Base-by-base conservation (phyloP, 2,888 invertebrate species). In the Dermolepida albohirtum region DNA sequence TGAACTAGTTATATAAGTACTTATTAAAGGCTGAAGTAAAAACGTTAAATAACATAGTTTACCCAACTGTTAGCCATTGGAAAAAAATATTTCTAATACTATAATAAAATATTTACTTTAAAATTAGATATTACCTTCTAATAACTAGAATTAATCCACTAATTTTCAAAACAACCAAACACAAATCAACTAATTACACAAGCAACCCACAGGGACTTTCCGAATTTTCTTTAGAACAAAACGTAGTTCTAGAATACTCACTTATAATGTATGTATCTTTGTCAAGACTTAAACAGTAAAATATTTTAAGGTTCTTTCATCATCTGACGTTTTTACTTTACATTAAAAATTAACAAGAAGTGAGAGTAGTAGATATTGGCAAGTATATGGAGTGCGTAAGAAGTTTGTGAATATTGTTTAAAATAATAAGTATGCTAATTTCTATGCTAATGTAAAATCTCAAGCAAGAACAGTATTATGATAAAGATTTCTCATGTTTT, bases 271-370 rank as follows among this genome's bases (percentile, higher is more conserved):
- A 34, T 34, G 34, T 34, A 34, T 5, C 34, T 34, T 6, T 22
- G 6, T 1, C 34, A 34, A 34, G 10, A 34, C 34, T 34, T 34
- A 6, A 10, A 7, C 1, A 34, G 6, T 17, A 47, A 4, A 47
- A 4, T 10, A 47, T 47, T 47, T 16, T 14, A 16, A 29, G 16
- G 16, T 1, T 17, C 16, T 47, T 59, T 17, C 34, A 47, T 47
- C 22, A 22, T 16, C 39, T 16, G 17, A 12, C 12, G 51, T 34
- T 52, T 12, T 34, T 11, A 6, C 34, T 62, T 57, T 47, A 17
- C 59, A 47, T 34, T 62, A 62, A 62, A 47, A 62, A 47, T 62
- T 62, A 47, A 49, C 59, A 39, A 11, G 14, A 4, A 47, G 47
- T 12, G 29, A 22, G 41, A 59, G 44, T 29, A 59, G 34, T 47